A percentile compares a stretch with the other conserved stretches of the same genome.
Conservation (phyloP, 1,140 invertebrate genomes). For the Aphaenogaster floridana region DNA sequence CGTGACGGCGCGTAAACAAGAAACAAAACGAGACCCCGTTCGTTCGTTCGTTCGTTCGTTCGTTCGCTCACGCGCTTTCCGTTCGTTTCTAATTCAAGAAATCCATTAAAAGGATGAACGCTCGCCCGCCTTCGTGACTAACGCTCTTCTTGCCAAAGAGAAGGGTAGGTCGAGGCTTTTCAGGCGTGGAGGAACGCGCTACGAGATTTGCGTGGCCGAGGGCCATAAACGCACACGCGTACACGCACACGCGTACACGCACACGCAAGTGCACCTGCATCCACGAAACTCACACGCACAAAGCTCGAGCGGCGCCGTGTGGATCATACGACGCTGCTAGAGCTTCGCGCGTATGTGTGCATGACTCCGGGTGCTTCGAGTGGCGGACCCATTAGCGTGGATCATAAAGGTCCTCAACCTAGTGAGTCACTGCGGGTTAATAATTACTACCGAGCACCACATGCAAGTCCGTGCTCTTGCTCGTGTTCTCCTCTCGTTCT, state of each 20-base stretch:
- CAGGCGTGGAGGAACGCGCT: slow-evolving; percentile 73
- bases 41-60: neutral
- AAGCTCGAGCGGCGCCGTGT: neutral
- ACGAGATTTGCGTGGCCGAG: slow-evolving; percentile 74
- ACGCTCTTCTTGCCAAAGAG: slow-evolving; percentile 2
- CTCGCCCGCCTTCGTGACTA: slow-evolving; percentile 44
- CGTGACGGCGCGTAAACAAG: slow-evolving; percentile 57
- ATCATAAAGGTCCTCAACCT: slow-evolving; percentile 82
- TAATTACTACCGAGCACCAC: slow-evolving; percentile 73
- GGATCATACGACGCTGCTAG: neutral
- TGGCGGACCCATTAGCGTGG: slow-evolving; percentile 77
- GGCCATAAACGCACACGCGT: slow-evolving; percentile 66
- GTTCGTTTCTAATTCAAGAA: slow-evolving; percentile 69
- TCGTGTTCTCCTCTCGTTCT: slow-evolving; percentile 39
- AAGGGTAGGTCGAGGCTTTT: slow-evolving; percentile 73
- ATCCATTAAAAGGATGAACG: slow-evolving; percentile 66
- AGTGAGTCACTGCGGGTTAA: slow-evolving; percentile 80
- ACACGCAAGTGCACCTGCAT: slow-evolving; percentile 23
- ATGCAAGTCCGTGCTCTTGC: slow-evolving; percentile 24
- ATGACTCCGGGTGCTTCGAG: slow-evolving; percentile 58
- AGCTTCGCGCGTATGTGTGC: neutral
- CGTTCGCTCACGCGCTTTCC: neutral
- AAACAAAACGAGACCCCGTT: slow-evolving; percentile 20
- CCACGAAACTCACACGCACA: neutral
- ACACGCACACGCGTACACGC: slow-evolving; percentile 20